Base-by-base conservation (phyloP, 2,888 invertebrate genomes). In the Folsomia candida region DNA sequence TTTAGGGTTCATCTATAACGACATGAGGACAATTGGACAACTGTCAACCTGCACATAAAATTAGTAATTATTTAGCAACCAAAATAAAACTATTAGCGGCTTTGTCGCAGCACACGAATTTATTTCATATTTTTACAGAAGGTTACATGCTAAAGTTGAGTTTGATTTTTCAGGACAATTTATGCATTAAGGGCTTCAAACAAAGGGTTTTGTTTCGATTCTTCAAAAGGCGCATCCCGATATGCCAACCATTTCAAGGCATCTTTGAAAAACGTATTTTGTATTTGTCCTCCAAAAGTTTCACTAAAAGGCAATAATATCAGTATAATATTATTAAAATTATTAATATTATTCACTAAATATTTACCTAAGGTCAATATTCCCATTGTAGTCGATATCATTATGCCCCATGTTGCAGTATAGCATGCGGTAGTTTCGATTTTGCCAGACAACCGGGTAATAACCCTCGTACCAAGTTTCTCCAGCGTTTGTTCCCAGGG, bases 401-500 rank as follows among this genome's bases (percentile, higher is more conserved):
- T 77, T 77, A 57, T 77, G 77, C 1, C 77, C 77, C 68, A 77
- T 69, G 65, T 77, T 77, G 62, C 66, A 51, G 51, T 77, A 77
- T 11, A 77, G 18, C 67, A 77, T 73, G 67, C 70, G 70, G 71
- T 75, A 77, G 27, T 75, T 71, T 11, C 60, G 75, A 67, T 77
- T 77, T 57, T 70, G 63, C 77, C 77, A 77, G 1, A 65, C 71
- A 18, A 77, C 71, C 18, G 77, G 77, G 60, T 73, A 75, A 63
- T 75, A 77, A n/a, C 77, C 77, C 24, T 59, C 59, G 57, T 75
- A 74, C 77, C 77, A 77, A 26, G 65, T 71, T 62, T 75, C 72
- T 47, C 69, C 66, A 1, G 69, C 68, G 37, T 75, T 72, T 2
- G 77, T 77, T 3, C 77, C 77, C 59, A 77, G 27, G 0, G 77